Conservation (phyloP, 1,140 invertebrate genomes). For the Euwallacea fornicatus region DNA sequence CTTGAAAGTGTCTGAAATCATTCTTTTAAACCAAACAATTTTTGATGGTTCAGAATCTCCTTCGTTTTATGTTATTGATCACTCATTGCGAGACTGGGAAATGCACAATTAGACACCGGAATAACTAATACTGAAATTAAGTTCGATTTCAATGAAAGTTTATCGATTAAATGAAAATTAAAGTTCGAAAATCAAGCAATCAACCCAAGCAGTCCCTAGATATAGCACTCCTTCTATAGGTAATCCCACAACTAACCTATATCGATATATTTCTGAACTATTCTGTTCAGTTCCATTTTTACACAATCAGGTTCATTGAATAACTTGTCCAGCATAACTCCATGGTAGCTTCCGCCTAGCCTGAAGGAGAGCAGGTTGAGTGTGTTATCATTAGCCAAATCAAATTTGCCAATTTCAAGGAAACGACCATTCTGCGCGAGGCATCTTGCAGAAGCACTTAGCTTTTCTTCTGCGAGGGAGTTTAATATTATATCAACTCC, state of each 20-base stretch:
- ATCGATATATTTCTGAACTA: conserved; percentile 56
- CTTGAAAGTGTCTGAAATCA: no score
- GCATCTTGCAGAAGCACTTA: conserved; percentile 76
- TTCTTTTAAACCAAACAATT: no score
- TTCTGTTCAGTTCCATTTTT: conserved; percentile 44
- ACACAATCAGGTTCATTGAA: conserved; percentile 56
- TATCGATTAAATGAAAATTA: no score
- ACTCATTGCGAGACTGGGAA: no score
- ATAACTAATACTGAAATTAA: no score
- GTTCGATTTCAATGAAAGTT: no score
- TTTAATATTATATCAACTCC: conserved; percentile 72
- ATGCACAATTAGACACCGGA: no score
- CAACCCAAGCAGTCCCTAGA: no score
- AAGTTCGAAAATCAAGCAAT: no score
- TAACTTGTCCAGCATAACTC: conserved; percentile 80
- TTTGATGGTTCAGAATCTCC: no score
- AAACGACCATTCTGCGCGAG: conserved; percentile 69
- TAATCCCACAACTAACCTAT: conserved; percentile 44
- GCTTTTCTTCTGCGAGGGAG: conserved; percentile 69
- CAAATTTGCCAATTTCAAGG: conserved; percentile 78
- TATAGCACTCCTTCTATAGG: no score
- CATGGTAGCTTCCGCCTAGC: conserved; percentile 84
- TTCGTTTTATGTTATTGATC: no score
- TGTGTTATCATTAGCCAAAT: conserved; percentile 65
- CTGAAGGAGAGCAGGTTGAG: conserved; percentile 76